Evolutionary conservation across 1,140 invertebrate species (phyloP).

Genomic region (Ostrea edulis): DNA sequence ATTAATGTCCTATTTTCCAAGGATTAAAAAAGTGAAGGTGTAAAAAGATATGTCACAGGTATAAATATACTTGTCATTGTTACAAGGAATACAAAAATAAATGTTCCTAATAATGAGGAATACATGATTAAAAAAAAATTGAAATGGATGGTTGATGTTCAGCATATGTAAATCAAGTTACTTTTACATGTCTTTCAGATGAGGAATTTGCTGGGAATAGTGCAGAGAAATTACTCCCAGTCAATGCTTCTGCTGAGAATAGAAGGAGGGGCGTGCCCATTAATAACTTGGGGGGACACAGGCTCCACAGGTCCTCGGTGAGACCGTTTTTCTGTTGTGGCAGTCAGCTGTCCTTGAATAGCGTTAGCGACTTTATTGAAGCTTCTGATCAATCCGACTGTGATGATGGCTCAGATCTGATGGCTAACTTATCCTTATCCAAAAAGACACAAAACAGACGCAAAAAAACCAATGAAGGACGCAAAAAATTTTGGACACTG

Average conservation of each 20-base stretch:
- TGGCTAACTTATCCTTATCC: conserved; percentile 43
- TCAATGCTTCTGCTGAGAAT: background rate
- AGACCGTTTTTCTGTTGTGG: conserved; percentile 77
- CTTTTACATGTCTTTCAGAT: background rate
- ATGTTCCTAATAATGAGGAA: no score
- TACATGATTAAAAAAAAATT: no score
- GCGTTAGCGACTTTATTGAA: conserved; percentile 58
- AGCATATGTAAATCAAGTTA: background rate
- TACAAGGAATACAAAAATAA: no score
- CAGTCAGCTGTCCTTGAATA: conserved; percentile 74
- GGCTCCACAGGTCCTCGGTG: conserved; percentile 70
- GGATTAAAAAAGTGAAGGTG: no score
- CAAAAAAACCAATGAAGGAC: conserved; percentile 49
- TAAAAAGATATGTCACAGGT: no score
- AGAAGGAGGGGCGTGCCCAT: background rate
- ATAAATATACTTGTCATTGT: no score
- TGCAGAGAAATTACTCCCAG: conserved; percentile 16
- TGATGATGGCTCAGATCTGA: conserved; percentile 57
- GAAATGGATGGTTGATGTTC: background rate
- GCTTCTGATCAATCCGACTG: conserved; percentile 63
- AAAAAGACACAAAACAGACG: conserved; percentile 43
- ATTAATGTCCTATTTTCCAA: no score
- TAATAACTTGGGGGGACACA: conserved; percentile 37
- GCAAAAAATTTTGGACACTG: conserved; percentile 72
- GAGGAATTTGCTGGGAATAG: conserved; percentile 23